Base-by-base conservation (phyloP, 2,888 invertebrate species). In the Mythimna pallens region DNA sequence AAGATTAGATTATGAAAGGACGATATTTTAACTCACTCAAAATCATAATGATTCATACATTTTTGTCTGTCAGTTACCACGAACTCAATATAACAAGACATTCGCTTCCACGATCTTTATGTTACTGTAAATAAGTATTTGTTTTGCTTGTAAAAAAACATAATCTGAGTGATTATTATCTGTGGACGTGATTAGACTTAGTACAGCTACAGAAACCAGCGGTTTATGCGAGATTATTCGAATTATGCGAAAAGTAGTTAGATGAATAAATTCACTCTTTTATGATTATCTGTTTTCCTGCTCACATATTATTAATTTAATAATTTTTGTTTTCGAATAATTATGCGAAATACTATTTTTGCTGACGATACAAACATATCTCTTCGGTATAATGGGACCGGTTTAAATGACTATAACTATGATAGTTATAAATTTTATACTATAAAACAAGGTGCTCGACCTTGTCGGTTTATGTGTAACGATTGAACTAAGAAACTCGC, bases 381-480 rank as follows among this genome's bases (percentile, higher is more conserved):
- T 81, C 64, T 47, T 83, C 58, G 58, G 72, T 68, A 76, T 81
- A 83, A 80, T 79, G 81, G 76, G 84, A 89, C 89, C 87, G 87
- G 89, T 90, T 86, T 82, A 86, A 91, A 92, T 92, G 89, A 90
- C 91, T 92, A 89, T 89, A 88, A 88, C 85, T 89, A 91, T 87
- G 86, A 91, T 92, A 91, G 90, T 92, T 92, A 91, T 92, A 91
- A 90, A 91, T 90, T 91, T 90, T 89, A 91, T 92, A 89, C 88
- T 84, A 90, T 82, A 78, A 85, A 88, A 87, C 90, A 91, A 69
- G 73, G 77, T 55, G 59, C 68, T 89, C 90, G 93, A 92, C 94
- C 93, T 94, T 93, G 93, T 82, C 73, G 78, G 86, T 87, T 84
- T 80, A 79, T 86, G 79, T 86, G 87, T 86, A 75, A 76, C 87